A percentile compares a stretch with the other conserved stretches of the same genome.
Evolutionary conservation across 2,113 vertebrate species (phyloP).

Genomic region (Drymodes brunneopygia): DNA sequence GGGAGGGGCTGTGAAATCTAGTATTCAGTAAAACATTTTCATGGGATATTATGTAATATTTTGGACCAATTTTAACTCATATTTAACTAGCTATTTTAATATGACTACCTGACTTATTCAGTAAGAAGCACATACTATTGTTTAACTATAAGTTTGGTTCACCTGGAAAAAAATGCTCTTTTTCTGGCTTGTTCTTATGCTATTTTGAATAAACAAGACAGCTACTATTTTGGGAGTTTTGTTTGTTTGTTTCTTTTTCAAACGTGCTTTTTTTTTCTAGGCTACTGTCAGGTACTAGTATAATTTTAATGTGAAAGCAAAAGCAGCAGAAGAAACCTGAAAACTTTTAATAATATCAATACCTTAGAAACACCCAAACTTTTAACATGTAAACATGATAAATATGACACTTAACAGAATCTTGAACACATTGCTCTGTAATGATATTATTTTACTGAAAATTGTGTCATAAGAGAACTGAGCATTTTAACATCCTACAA

Average conservation of each 20-base stretch:
- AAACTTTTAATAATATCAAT: background rate
- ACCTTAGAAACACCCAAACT: background rate
- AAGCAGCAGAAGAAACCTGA: background rate
- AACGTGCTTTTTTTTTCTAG: accelerated
- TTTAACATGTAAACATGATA: background rate
- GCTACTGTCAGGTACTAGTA: background rate
- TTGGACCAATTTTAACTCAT: background rate
- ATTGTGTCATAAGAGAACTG: background rate
- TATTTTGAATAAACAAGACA: background rate
- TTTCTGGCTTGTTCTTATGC: background rate
- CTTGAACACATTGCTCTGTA: background rate
- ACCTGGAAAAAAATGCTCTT: background rate
- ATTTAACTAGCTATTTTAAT: background rate
- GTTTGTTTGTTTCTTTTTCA: background rate
- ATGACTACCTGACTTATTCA: background rate
- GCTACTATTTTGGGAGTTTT: background rate
- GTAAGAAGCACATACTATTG: background rate
- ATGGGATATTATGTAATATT: background rate
- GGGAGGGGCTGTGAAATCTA: background rate
- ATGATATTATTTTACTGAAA: background rate
- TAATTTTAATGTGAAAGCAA: background rate
- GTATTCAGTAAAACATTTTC: background rate
- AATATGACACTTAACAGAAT: background rate
- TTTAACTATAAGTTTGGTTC: background rate
- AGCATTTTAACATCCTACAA: background rate